Evolutionary conservation across 2,113 vertebrate species (phyloP).

Genomic region (Rhea pennata): DNA sequence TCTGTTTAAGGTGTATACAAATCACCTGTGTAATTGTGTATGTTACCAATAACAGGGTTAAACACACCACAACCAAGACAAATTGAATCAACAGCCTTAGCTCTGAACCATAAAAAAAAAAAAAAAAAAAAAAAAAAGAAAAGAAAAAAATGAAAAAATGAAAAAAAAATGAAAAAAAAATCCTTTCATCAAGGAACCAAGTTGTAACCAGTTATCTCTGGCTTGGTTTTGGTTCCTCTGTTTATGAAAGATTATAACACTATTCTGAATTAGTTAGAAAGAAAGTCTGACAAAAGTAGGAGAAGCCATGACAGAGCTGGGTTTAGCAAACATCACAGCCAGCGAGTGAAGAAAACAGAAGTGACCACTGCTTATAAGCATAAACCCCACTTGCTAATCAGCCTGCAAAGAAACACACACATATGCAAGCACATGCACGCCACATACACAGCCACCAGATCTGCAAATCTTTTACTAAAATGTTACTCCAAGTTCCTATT

Average conservation of each 20-base stretch:
- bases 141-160: not conserved
- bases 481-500: slow-evolving; percentile 5
- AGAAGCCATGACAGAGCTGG: slow-evolving; percentile 6
- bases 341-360: slow-evolving; percentile 25
- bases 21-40: slow-evolving; percentile 49
- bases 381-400: slow-evolving; percentile 47
- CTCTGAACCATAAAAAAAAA: not conserved
- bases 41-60: slow-evolving; percentile 59
- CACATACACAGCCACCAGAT: not conserved
- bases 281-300: slow-evolving; percentile 32
- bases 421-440: slow-evolving; percentile 30
- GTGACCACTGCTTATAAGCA: not conserved
- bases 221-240: slow-evolving; percentile 24
- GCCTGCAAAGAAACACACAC: slow-evolving; percentile 18
- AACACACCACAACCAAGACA: slow-evolving; percentile 56
- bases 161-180: not conserved
- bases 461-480: slow-evolving; percentile 26
- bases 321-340: not conserved
- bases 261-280: not conserved
- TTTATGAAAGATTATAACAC: not conserved
- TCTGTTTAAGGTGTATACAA: slow-evolving; percentile 42
- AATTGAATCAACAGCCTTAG: slow-evolving; percentile 46
- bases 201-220: slow-evolving; percentile 24
- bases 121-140: not conserved
- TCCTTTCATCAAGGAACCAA: slow-evolving; percentile 10